Evolutionary conservation across 1,140 invertebrate genomes (phyloP).

Genomic region (Condylostylus longicornis): DNA sequence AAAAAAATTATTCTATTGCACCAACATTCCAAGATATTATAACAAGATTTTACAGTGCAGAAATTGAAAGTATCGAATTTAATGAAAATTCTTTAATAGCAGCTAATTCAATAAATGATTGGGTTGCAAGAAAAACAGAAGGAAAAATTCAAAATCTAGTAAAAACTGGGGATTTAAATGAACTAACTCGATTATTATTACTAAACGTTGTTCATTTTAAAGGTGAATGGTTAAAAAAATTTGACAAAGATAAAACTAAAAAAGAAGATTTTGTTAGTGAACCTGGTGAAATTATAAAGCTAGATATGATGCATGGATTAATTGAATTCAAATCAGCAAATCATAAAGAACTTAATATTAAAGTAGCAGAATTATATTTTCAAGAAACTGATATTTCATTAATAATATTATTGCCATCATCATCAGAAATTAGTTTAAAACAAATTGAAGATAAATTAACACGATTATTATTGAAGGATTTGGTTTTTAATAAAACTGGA

Average conservation of each 20-base stretch:
- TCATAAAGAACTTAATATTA: conserved; percentile 26
- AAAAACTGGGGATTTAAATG: conserved; percentile 35
- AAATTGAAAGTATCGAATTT: conserved; percentile 41
- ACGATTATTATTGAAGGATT: conserved; percentile 27
- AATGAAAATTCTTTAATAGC: conserved; percentile 22
- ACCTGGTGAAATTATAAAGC: conserved; percentile 23
- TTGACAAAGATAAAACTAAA: conserved; percentile 26
- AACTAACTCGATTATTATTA: conserved; percentile 47
- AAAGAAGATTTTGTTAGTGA: conserved; percentile 31
- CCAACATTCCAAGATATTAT: conserved; percentile 33
- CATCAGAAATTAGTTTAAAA: conserved; percentile 35
- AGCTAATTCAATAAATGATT: conserved; percentile 47
- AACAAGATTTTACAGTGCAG: conserved; percentile 36
- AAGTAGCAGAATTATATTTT: conserved; percentile 34
- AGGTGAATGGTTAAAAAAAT: conserved; percentile 36
- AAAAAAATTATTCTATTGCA: conserved; percentile 34
- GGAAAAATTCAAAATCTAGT: conserved; percentile 56
- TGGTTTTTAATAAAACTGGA: conserved; percentile 14
- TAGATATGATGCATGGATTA: conserved; percentile 35
- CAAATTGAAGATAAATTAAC: conserved; percentile 37
- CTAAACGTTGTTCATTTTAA: conserved; percentile 80
- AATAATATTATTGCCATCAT: conserved; percentile 43
- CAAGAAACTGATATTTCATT: conserved; percentile 37
- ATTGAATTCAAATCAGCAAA: conserved; percentile 29
- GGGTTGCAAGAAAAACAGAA: conserved; percentile 58